Evolutionary conservation across 2,888 invertebrate species (phyloP).

Genomic region (Holacanthella duospinosa): DNA sequence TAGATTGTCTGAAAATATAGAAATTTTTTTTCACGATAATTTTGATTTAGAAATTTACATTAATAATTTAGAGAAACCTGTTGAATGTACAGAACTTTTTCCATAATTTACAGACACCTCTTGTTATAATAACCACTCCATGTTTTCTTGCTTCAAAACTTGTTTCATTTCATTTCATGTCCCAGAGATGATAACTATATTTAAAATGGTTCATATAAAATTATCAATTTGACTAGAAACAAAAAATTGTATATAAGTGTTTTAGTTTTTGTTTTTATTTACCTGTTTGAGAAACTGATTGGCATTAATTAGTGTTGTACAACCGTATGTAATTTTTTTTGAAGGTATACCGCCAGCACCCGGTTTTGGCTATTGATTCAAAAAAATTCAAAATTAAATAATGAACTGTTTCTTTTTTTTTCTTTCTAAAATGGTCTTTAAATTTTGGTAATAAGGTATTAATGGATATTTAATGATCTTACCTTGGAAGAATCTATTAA

Average conservation of each 20-base stretch:
- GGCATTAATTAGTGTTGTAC: slow-evolving; percentile 87
- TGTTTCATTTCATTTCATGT: background rate
- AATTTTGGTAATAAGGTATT: background rate
- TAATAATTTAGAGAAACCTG: too few relatives aligned
- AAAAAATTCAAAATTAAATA: slow-evolving; percentile 11
- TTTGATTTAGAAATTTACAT: too few relatives aligned
- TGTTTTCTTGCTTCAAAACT: background rate
- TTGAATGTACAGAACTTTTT: too few relatives aligned
- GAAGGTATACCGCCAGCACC: slow-evolving; percentile 49
- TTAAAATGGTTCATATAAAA: too few relatives aligned
- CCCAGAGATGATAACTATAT: background rate
- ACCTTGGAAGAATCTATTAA: slow-evolving; percentile 87
- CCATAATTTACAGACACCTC: too few relatives aligned
- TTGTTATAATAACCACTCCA: too few relatives aligned
- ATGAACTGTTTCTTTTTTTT: background rate
- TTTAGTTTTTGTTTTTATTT: background rate
- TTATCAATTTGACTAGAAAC: too few relatives aligned
- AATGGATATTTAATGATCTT: slow-evolving; percentile 16
- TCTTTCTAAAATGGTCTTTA: background rate
- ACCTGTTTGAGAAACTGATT: slow-evolving; percentile 87
- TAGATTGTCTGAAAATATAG: too few relatives aligned
- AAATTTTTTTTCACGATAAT: too few relatives aligned
- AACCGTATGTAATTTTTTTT: slow-evolving; percentile 85
- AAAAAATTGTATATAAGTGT: background rate
- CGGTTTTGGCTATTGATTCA: slow-evolving; percentile 40